These are phyloP conservation scores for Malacoraja senta DNA, from an alignment of 2,797 vertebrate genomes.

Conservation along the genomic window DNA sequence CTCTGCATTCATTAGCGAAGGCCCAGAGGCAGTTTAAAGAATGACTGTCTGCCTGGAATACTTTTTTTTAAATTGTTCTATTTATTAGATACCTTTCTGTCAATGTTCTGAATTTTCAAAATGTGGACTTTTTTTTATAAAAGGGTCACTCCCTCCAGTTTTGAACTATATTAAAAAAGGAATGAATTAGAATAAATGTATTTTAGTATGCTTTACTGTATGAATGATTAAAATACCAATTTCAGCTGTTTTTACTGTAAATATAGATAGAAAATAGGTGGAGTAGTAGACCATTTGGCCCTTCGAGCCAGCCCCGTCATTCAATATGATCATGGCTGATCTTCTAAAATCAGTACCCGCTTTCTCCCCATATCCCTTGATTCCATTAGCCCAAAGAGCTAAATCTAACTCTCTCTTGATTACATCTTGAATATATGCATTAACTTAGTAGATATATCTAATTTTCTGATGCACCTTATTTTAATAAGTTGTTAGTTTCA, in stretches of 20 bases:
- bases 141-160: not conserved
- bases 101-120: not conserved
- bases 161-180: not conserved
- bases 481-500: not conserved
- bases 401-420: too few species aligned
- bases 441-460: not conserved
- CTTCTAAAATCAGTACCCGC: too few species aligned
- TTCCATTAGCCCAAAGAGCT: too few species aligned
- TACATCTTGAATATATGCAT: too few species aligned
- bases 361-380: too few species aligned
- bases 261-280: too few species aligned
- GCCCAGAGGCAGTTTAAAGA: slow-evolving; percentile 39
- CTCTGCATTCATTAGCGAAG: slow-evolving; percentile 53
- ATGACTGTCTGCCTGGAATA: not conserved
- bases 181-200: slow-evolving; percentile 23
- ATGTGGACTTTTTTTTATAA: not conserved
- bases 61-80: not conserved
- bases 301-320: too few species aligned
- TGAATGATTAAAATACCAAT: not conserved
- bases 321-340: too few species aligned
- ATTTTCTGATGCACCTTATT: not conserved
- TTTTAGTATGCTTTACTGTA: not conserved
- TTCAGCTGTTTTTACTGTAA: not conserved
- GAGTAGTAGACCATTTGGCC: too few species aligned
- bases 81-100: not conserved